Evolutionary conservation across 2,888 invertebrate species (phyloP), one percentile per base, ranked within the genome.

Genomic region (Rhingia campestris): DNA sequence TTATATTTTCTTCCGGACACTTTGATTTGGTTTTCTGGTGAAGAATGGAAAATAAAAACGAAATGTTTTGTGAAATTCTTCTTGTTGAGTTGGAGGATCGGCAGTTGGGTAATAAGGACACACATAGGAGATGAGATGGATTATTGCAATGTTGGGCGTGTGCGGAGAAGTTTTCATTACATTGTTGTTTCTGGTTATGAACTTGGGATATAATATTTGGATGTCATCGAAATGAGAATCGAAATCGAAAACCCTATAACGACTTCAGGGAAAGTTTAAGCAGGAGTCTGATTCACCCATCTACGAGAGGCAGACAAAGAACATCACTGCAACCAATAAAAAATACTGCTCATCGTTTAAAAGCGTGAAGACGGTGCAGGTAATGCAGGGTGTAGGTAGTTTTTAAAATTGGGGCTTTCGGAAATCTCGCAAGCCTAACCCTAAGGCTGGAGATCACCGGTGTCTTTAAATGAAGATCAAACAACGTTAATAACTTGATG

Each of bases 1-100:
- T 81, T 80, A 81, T 75, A 72, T 76, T 75, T 75, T 84, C 74
- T 81, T 85, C 85, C 76, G 85, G 75, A 81, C 81, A 85, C 67
- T 85, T 85, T 85, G 81, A 85, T 85, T 85, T 58, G 75, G 79
- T 70, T 75, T 75, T 59, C 79, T 70, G 70, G 74, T 32, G 45
- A 51, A 41, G 14, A 47, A 14, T 22, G 4, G 6, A 30, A 6
- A 53, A 43, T 14, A 56, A 12, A 47, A 45, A 39, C 22, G 35
- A 33, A 64, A 45, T 22, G 12, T 10, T 4, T 12, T 0, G 14
- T 35, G 9, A 35, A 70, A 30, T 22, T 5, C 54, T 54, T 43
- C 45, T 33, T 9, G 35, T 2, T n/a, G 4, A 53, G 4, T 32
- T 45, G 14, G 30, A 3, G 51, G 56, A 35, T 45, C 7, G 7